A percentile compares a stretch with the other conserved stretches of the same genome.
phyloP scores from a whole-genome alignment of 2,113 vertebrate genomes.

The Macquaria ambigua region DNA sequence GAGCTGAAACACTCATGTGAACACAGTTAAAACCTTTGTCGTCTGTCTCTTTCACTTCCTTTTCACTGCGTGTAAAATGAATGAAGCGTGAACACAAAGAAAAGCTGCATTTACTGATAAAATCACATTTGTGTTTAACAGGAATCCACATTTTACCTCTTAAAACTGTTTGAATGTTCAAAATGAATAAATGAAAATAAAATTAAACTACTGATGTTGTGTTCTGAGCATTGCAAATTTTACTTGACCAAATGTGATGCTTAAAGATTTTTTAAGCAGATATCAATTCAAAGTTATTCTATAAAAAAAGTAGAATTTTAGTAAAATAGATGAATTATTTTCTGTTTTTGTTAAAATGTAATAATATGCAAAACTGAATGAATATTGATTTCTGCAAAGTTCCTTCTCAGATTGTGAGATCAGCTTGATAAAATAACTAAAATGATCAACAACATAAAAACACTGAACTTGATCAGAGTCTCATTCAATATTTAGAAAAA shows the following conservation, averaged over 20 bases:
- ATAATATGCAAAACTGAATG: too few species aligned
- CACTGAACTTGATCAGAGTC: not conserved
- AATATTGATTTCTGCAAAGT: not conserved
- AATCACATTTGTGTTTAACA: not conserved
- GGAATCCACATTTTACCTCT: not conserved
- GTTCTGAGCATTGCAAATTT: too few species aligned
- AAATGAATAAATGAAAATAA: not conserved
- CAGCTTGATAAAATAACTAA: not conserved
- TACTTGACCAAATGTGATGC: too few species aligned
- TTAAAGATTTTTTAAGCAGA: too few species aligned
- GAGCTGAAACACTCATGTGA: not conserved
- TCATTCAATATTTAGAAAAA: not conserved
- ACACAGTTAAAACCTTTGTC: slow-evolving; percentile 3
- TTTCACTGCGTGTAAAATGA: not conserved
- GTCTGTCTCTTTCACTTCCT: slow-evolving; percentile 48
- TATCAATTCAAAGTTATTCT: too few species aligned
- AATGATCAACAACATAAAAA: not conserved
- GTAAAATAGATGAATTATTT: too few species aligned
- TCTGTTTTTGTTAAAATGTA: too few species aligned
- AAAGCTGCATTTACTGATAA: slow-evolving; percentile 17
- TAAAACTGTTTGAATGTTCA: not conserved
- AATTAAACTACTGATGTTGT: too few species aligned
- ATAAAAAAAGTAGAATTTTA: too few species aligned
- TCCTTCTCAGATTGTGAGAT: not conserved
- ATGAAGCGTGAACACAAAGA: not conserved